phyloP scores from a whole-genome alignment of 2,888 invertebrate genomes.

The Blastobasis adustella region DNA sequence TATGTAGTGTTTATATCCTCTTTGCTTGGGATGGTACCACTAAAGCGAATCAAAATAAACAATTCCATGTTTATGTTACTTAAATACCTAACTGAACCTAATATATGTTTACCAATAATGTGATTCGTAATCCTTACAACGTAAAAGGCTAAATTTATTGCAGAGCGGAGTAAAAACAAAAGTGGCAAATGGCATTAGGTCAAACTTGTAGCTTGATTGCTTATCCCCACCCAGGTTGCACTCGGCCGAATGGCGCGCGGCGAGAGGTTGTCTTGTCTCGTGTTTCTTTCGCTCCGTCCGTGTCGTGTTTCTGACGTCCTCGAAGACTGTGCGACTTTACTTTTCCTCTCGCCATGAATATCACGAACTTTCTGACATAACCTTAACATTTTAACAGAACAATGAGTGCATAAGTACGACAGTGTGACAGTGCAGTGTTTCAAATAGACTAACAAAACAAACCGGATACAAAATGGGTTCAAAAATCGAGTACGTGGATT shows the following conservation, averaged over 20 bases:
- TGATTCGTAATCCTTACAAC: too few relatives aligned
- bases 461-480: constrained; percentile 81
- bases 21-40: background rate
- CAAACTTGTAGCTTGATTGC: constrained; percentile 49
- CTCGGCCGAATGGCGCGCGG: constrained; percentile 54
- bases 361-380: constrained; percentile 29
- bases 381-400: constrained; percentile 18
- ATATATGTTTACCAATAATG: background rate
- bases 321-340: constrained; percentile 19
- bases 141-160: too few relatives aligned
- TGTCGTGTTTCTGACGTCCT: constrained; percentile 59
- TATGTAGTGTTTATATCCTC: background rate
- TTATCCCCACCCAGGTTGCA: constrained; percentile 53
- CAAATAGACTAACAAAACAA: constrained; percentile 22
- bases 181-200: constrained; percentile 32
- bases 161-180: background rate
- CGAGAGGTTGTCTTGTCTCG: constrained; percentile 53
- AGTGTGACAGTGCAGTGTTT: constrained; percentile 5
- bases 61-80: background rate
- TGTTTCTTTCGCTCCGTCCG: constrained; percentile 32
- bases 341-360: constrained; percentile 38
- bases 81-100: background rate
- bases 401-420: background rate
- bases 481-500: constrained; percentile 94
- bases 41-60: too few relatives aligned